Conservation (phyloP, 2,888 invertebrate species). For the Venusia cambrica region DNA sequence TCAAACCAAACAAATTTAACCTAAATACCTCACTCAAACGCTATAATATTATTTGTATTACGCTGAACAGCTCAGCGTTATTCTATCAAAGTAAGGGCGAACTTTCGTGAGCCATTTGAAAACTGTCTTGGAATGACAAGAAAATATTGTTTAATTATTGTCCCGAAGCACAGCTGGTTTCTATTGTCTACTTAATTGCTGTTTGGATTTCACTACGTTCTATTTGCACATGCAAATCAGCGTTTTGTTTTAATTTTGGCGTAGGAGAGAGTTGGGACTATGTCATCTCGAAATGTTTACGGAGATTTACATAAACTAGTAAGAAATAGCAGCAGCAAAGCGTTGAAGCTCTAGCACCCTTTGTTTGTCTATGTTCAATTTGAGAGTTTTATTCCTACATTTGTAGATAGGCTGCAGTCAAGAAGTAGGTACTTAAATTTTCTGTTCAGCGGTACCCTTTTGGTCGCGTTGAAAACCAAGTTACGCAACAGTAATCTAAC, state of each 20-base stretch:
- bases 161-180: slow-evolving; percentile 60
- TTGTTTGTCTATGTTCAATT: no score
- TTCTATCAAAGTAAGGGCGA: slow-evolving; percentile 16
- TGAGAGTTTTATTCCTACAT: no score
- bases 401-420: no score
- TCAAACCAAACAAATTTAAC: slow-evolving; percentile 2
- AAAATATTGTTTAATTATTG: slow-evolving; percentile 71
- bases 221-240: slow-evolving; percentile 79
- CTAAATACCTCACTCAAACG: slow-evolving; percentile 3
- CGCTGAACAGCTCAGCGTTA: slow-evolving; percentile 2
- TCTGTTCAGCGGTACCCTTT: no score
- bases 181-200: slow-evolving; percentile 74
- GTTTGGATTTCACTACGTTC: slow-evolving; percentile 73
- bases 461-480: no score
- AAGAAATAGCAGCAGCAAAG: slow-evolving; percentile 65
- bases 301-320: slow-evolving; percentile 74
- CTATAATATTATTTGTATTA: slow-evolving; percentile 7
- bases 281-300: slow-evolving; percentile 43
- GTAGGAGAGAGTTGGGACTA: slow-evolving; percentile 36
- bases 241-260: slow-evolving; percentile 62
- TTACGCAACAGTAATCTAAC: no score
- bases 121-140: slow-evolving; percentile 45
- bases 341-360: slow-evolving; percentile 27
- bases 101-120: slow-evolving; percentile 37
- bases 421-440: no score